Evolutionary conservation across 2,113 vertebrate species (phyloP).

Genomic region (Pygoscelis antarcticus): DNA sequence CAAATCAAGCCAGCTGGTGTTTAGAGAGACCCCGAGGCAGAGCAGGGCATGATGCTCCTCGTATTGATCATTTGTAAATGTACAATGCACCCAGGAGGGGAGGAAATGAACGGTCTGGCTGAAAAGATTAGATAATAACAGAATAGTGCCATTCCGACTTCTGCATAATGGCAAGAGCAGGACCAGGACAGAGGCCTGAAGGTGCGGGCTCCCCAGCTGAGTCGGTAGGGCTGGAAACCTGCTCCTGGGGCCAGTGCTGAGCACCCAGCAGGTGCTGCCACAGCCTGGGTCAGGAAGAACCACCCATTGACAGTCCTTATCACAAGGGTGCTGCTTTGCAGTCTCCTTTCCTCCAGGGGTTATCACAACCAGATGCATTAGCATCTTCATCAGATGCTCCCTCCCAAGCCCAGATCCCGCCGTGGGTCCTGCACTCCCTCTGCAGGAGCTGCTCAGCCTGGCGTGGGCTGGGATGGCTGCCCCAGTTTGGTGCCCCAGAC

Average conservation of each 20-base stretch:
- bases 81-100: not conserved
- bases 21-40: not conserved
- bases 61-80: not conserved
- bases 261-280: accelerated
- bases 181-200: not conserved
- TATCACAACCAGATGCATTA: not conserved
- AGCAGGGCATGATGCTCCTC: not conserved
- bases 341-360: not conserved
- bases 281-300: not conserved
- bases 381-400: not conserved
- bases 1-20: not conserved
- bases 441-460: not conserved
- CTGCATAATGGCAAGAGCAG: accelerated
- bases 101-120: not conserved
- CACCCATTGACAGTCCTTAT: not conserved
- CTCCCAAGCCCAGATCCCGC: not conserved
- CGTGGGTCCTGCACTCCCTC: not conserved
- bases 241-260: not conserved
- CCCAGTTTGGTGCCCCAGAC: not conserved
- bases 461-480: not conserved
- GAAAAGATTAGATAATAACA: not conserved
- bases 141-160: accelerated
- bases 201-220: not conserved
- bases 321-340: not conserved
- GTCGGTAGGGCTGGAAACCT: not conserved